Evolutionary conservation across 2,113 vertebrate genomes (phyloP), one percentile per base, ranked within the genome.

Genomic region (Pachypanchax playfairii): DNA sequence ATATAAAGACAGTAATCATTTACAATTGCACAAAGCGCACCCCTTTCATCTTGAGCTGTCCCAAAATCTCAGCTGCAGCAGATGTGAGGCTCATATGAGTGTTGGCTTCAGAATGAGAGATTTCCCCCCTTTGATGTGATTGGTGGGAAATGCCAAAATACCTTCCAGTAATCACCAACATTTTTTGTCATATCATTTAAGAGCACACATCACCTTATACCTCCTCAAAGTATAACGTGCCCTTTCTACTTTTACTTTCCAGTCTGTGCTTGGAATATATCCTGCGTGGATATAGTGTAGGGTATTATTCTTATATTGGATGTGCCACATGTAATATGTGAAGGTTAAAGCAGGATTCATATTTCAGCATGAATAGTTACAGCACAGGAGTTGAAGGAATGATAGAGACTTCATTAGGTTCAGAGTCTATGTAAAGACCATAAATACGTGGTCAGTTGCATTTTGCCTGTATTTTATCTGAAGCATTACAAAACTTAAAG

Each of bases 1-100:
- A 77, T 75, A 75, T 86, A 90, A 90, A 85, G 81, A 80, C 70
- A 74, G 75, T 90, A 90, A 92, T 91, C 87, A 82, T 86, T 90
- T 86, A 91, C 90, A 88, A 89, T 92, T 90, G 90, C 87, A 89
- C 84, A 80, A 81, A 75, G 61, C 73, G 76, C 70, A 81, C 81
- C 79, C 73, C 63, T 77, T 73, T 72, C 75, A 75, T 80, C 15
- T 48, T 28, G n/a, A 51, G 70, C 70, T 55, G 85, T 83, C 71
- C 71, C 76, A 80, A 67, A 26, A 66, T 85, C 78, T 86, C 75
- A 80, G 87, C 79, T 74, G 73, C 71, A 74, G 60, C 69, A 82
- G 77, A 89, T 84, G 72, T 81, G 77, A 74, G 77, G 79, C 84
- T 87, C 73, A 77, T 65, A 68, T 82, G 78, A 76, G 54, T 51